phyloP scores from a whole-genome alignment of 2,888 invertebrate species.

The Drosophila picticornis region DNA sequence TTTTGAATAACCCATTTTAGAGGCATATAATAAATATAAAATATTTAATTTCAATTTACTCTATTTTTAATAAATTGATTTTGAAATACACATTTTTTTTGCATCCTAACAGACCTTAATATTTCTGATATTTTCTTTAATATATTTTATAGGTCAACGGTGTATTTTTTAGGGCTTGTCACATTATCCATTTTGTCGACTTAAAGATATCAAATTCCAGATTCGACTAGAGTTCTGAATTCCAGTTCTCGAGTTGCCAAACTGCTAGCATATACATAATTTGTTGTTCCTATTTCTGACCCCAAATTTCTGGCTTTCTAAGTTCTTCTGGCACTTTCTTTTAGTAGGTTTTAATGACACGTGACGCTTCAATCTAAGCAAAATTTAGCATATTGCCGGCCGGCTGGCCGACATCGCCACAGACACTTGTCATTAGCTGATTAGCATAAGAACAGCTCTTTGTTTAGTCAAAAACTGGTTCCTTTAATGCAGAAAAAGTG shows the following conservation, averaged over 20 bases:
- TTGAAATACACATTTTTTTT: neutral
- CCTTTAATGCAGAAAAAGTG: constrained; percentile 59
- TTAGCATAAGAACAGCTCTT: constrained; percentile 71
- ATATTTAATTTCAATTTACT: neutral
- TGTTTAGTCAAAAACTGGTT: constrained; percentile 63
- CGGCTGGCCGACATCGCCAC: constrained; percentile 35
- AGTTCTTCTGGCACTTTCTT: constrained; percentile 56
- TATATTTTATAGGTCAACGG: neutral
- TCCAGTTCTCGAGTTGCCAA: neutral
- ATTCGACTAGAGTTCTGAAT: neutral
- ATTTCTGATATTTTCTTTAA: neutral
- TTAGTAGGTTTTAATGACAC: constrained; percentile 49
- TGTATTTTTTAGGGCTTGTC: neutral
- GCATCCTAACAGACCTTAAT: neutral
- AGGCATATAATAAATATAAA: neutral
- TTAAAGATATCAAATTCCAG: neutral
- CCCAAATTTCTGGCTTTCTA: constrained; percentile 48
- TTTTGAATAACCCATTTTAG: neutral
- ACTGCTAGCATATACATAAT: neutral
- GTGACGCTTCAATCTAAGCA: constrained; percentile 51
- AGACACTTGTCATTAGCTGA: constrained; percentile 53
- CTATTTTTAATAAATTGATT: neutral
- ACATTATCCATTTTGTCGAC: neutral
- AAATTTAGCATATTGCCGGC: constrained; percentile 17
- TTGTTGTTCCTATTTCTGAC: constrained; percentile 4